Evolutionary conservation across 2,888 invertebrate genomes (phyloP), one percentile per base, ranked within the genome.

Genomic region (Dolichomitus sp.): DNA sequence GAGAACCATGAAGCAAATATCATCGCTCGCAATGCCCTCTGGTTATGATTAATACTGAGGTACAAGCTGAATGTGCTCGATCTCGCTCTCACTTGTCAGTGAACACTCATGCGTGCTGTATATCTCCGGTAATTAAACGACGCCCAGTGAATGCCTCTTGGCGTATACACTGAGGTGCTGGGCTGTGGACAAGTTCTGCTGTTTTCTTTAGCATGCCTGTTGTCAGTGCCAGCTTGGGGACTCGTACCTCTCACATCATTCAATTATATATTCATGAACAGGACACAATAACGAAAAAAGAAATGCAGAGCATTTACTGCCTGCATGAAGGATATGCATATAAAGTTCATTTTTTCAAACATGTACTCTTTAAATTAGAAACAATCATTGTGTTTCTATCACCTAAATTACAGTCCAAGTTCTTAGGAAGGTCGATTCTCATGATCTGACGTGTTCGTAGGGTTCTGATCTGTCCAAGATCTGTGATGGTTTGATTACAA

Each of bases 11-110:
- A 42, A 42, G 65, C 33, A 57, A 70, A 57, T 81, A 75, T 76
- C 76, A 72, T 76, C 40, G 66, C 57, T 40, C 65, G 87, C 87
- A 86, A 81, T 85, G 85, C 86, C 85, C 81, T 85, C 84, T 84
- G 84, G 85, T 91, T 88, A 89, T 89, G 91, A 91, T 92, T 92
- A 92, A 91, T 91, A 89, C 86, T 83, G 83, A 78, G 85, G 84
- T 75, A 68, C 73, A 77, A 78, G 42, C 54, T 75, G 33, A 50
- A 42, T 33, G 69, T 66, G 66, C 84, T 74, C 73, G 85, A 45
- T 19, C 37, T 30, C 19, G 82, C 81, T 89, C 86, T 85, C 86
- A 86, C 88, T 88, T 89, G 90, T 88, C 90, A 90, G 87, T 87
- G 73, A 61, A 57, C 40, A 63, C 27, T 61, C 61, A 37, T 70